These are phyloP conservation scores for Pitangus sulphuratus DNA, from an alignment of 2,797 vertebrate species.

Conservation along the genomic window DNA sequence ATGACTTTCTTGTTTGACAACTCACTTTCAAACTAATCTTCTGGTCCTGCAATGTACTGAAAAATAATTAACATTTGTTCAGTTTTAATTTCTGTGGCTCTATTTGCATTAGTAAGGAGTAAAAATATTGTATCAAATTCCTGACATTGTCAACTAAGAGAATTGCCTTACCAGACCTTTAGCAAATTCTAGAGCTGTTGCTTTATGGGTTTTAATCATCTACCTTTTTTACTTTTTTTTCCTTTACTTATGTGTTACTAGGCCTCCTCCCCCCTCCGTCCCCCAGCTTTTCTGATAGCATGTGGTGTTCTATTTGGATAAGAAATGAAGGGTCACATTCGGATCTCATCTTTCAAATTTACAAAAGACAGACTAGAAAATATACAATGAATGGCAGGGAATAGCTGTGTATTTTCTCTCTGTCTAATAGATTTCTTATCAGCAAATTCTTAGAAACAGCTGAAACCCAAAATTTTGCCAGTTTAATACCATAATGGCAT, in stretches of 20 bases:
- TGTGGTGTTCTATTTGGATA: background rate
- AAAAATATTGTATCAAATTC: background rate
- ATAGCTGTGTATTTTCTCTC: background rate
- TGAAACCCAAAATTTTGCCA: background rate
- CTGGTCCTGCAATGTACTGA: background rate
- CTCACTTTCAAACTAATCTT: background rate
- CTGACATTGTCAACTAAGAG: background rate
- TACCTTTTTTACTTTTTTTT: background rate
- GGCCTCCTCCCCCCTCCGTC: background rate
- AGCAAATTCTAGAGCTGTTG: background rate
- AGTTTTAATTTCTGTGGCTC: background rate
- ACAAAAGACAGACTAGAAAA: background rate
- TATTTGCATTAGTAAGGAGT: background rate
- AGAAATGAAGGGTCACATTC: background rate
- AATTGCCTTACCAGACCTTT: background rate
- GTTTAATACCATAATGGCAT: background rate
- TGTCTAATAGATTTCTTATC: background rate
- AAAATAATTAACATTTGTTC: background rate
- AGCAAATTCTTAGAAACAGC: background rate
- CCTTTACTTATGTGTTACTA: background rate
- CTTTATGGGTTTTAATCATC: background rate
- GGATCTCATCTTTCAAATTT: background rate
- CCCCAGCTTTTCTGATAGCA: background rate
- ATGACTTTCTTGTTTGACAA: background rate
- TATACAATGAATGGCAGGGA: background rate